Base-by-base conservation (phyloP, 2,888 invertebrate genomes). In the Phania funesta region DNA sequence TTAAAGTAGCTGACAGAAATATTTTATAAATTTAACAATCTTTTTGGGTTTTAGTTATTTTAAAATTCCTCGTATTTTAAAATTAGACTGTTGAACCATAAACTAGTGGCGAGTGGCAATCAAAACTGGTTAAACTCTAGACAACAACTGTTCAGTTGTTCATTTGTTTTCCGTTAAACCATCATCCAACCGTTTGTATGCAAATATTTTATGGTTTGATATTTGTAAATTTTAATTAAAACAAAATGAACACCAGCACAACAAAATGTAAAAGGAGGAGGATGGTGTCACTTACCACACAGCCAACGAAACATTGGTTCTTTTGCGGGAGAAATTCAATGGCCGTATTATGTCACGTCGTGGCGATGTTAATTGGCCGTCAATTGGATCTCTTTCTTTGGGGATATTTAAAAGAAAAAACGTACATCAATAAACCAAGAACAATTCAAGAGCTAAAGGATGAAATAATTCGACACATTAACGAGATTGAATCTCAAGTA, bases 141-240 rank as follows among this genome's bases (percentile, higher is more conserved):
- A 46, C 62, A 67, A 38, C 67, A 50, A 44, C 58, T 67, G 38
- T 46, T 32, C 18, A 22, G 29, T 48, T 32, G 35, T 58, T 38
- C 54, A 56, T 54, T 67, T 52, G 26, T 20, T 58, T 38, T 24
- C 48, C 8, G 13, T 7, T 38, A 26, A 20, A 26, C 48, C 7
- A 2, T 7, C 41, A 24, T 46, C 0, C 18, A 35, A 13, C 0
- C 16, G 44, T 38, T 48, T 58, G 46, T 32, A 22, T 41, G 44
- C 48, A 56, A 41, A 52, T 67, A 52, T 24, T 50, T 52, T 16
- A 60, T 60, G 65, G 62, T 26, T 46, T 64, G 70, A 56, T 71
- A 78, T 71, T 64, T 67, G 78, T 73, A 62, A 74, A 68, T 74
- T 80, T 80, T 74, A 74, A 80, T 80, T 74, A 80, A 74, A 74